These are phyloP conservation scores for Hypomecis atomaria DNA, from an alignment of 2,888 invertebrate genomes.

Conservation along the genomic window DNA sequence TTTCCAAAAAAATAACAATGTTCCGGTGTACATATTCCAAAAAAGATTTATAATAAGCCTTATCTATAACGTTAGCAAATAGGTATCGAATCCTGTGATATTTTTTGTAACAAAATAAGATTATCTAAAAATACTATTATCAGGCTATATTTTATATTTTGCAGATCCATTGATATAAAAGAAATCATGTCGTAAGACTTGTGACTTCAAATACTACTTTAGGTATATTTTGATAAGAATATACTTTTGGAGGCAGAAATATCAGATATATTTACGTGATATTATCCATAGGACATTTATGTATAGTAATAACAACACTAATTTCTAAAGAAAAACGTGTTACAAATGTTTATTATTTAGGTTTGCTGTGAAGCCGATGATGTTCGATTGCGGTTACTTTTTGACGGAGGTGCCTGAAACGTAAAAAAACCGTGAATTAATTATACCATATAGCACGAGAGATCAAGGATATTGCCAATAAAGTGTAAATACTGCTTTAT, in stretches of 20 bases:
- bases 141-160: slow-evolving; percentile 45
- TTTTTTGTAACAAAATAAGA: slow-evolving; percentile 74
- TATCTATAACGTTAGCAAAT: slow-evolving; percentile 66
- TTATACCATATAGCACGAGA: background rate
- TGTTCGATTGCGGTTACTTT: slow-evolving; percentile 37
- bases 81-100: slow-evolving; percentile 65
- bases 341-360: slow-evolving; percentile 53
- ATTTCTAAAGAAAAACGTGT: slow-evolving; percentile 56
- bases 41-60: slow-evolving; percentile 62
- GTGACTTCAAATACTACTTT: slow-evolving; percentile 60
- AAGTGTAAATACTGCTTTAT: no score
- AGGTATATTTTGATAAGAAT: slow-evolving; percentile 47
- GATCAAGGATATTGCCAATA: no score
- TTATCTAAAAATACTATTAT: slow-evolving; percentile 80
- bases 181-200: slow-evolving; percentile 62
- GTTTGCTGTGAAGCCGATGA: slow-evolving; percentile 47
- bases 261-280: slow-evolving; percentile 55
- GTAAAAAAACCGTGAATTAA: background rate
- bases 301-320: slow-evolving; percentile 58
- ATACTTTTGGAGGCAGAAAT: slow-evolving; percentile 55
- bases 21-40: slow-evolving; percentile 45
- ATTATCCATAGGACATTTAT: slow-evolving; percentile 58
- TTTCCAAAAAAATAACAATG: slow-evolving; percentile 42
- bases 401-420: slow-evolving; percentile 37
- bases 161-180: slow-evolving; percentile 57